These are phyloP conservation scores for Macquaria australasica DNA, from an alignment of 2,113 vertebrate species.

Conservation along the genomic window DNA sequence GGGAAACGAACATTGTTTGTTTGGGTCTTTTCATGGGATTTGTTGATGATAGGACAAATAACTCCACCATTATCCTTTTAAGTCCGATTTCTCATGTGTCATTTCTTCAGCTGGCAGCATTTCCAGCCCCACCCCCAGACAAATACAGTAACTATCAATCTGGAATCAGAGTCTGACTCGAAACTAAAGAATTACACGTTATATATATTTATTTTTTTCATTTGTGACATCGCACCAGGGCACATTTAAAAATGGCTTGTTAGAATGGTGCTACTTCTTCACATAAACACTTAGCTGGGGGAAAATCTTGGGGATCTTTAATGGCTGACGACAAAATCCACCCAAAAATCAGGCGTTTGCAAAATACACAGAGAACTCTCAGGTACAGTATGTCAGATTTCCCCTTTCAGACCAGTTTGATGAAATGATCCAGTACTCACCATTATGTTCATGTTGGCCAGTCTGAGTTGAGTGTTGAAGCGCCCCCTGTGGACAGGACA, in stretches of 20 bases:
- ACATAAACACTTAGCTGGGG: neutral
- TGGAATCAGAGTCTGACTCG: too few species aligned
- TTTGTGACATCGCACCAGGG: neutral
- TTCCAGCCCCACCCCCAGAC: neutral
- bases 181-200: neutral
- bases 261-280: neutral
- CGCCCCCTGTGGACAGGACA: slow-evolving; percentile 86
- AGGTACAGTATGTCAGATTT: neutral
- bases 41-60: too few species aligned
- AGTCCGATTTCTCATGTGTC: too few species aligned
- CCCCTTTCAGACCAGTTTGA: neutral
- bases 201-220: neutral
- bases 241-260: neutral
- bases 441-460: slow-evolving; percentile 88
- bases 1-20: too few species aligned
- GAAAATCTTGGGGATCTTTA: neutral
- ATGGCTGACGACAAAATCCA: too few species aligned
- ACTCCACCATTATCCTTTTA: too few species aligned
- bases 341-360: too few species aligned
- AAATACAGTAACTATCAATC: too few species aligned
- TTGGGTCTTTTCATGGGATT: too few species aligned
- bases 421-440: slow-evolving; percentile 75
- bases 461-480: slow-evolving; percentile 76
- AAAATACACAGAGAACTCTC: neutral
- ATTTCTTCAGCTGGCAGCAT: neutral